Base-by-base conservation (phyloP, 2,113 vertebrate genomes). In the Manacus vitellinus region DNA sequence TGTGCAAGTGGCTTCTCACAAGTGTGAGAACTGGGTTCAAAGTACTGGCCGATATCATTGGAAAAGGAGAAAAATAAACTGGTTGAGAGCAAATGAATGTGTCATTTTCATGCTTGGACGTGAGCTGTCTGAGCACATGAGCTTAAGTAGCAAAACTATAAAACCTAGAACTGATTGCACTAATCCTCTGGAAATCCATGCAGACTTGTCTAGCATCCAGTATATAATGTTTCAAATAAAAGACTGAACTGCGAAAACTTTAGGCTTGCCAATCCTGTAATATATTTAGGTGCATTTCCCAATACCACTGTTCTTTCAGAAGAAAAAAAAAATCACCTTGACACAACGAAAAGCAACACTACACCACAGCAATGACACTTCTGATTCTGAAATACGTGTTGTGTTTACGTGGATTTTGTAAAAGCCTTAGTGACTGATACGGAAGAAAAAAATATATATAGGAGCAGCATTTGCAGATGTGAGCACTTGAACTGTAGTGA, bases 141-240 rank as follows among this genome's bases (percentile, higher is more conserved):
- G 52, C 65, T 95, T 92, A 81, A 95, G 72, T 20, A 89, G 39
- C 31, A 93, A 72, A 87, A 95, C 84, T 92, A 44, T 78, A 94
- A 92, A 94, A 82, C 6, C 18, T 79, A 95, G 46, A 79, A 63
- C 68, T 63, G 76, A 86, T 95, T 95, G 92, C 89, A 91, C 35
- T 97, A 96, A 95, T 94, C 67, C 66, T 82, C 24, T 58, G 63
- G 79, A 92, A 94, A 97, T 84, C 88, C 82, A 80, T 47, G 51
- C 44, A 70, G 55, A 51, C 56, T 89, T 85, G 67, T 90, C 91
- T 85, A 91, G 44, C 70, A 73, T 89, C 67, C 63, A 9, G 10
- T 74, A 63, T 17, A 78, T 41, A 94, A 93, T 25, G n/a, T 82
- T 85, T 92, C 76, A 85, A 70, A 93, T 88, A 89, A 89, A 96